Conservation (phyloP, 2,888 invertebrate genomes). For the Drosophila pegasa region DNA sequence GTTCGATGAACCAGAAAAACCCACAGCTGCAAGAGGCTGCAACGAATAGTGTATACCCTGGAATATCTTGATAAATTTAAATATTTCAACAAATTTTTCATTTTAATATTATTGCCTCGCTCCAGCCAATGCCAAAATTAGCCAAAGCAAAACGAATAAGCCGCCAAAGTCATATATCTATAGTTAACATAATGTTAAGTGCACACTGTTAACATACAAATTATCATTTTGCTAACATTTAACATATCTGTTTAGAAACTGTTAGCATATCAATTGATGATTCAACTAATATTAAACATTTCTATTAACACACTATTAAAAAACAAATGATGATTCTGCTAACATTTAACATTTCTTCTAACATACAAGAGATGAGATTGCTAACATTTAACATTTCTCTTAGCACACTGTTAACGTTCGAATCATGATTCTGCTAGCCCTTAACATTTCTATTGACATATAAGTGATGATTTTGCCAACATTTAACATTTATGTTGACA, state of each 20-base stretch:
- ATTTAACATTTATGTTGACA: not conserved
- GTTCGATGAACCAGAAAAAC: conserved; percentile 12
- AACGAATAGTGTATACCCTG: conserved; percentile 3
- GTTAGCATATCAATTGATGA: too few species aligned
- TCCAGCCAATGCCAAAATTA: not conserved
- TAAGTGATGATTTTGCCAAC: too few species aligned
- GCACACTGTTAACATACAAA: not conserved
- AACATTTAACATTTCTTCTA: too few species aligned
- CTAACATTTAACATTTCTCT: not conserved
- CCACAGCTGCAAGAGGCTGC: not conserved
- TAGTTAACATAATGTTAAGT: too few species aligned
- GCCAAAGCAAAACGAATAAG: conserved; percentile 1
- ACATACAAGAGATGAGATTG: too few species aligned
- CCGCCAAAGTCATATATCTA: not conserved
- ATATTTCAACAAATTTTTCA: not conserved
- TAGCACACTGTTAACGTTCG: not conserved
- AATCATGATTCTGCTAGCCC: too few species aligned
- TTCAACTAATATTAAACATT: too few species aligned
- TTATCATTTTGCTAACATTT: not conserved
- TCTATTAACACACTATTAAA: too few species aligned
- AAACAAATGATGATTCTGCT: too few species aligned
- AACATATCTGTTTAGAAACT: not conserved
- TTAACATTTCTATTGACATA: not conserved
- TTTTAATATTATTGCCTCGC: not conserved
- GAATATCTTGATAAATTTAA: not conserved